phyloP scores from a whole-genome alignment of 2,888 invertebrate genomes.

The Bugula neritina region DNA sequence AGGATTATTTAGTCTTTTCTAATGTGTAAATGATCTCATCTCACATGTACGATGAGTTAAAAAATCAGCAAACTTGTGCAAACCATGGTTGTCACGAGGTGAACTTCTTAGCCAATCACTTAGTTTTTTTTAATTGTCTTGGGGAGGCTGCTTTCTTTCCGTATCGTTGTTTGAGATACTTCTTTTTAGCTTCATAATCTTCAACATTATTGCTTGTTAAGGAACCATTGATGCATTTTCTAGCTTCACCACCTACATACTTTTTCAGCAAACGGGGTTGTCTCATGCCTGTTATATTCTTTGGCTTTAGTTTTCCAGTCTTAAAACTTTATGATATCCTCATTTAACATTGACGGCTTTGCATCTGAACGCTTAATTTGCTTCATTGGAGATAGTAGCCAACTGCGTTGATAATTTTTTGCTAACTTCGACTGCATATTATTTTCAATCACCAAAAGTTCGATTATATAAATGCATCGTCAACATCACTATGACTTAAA shows the following conservation, averaged over 20 bases:
- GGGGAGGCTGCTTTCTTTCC: background rate
- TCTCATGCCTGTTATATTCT: background rate
- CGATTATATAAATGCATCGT: too few species aligned
- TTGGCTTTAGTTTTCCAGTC: background rate
- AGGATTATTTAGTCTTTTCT: background rate
- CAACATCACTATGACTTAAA: too few species aligned
- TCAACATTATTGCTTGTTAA: background rate
- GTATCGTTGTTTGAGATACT: background rate
- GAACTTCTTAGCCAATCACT: background rate
- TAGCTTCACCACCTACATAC: background rate
- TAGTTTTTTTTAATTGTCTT: background rate
- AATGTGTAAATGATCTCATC: background rate
- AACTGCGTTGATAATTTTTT: too few species aligned
- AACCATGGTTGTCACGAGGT: background rate
- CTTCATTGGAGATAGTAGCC: too few species aligned
- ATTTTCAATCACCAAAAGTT: too few species aligned
- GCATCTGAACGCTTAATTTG: too few species aligned
- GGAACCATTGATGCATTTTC: background rate
- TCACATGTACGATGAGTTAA: background rate
- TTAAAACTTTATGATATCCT: too few species aligned
- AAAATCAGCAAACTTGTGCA: background rate
- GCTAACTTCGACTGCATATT: too few species aligned
- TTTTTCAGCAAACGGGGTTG: background rate
- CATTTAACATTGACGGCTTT: too few species aligned
- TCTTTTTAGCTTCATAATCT: background rate